Evolutionary conservation across 2,113 vertebrate genomes (phyloP), one percentile per base, ranked within the genome.

Genomic region (Verasper variegatus): DNA sequence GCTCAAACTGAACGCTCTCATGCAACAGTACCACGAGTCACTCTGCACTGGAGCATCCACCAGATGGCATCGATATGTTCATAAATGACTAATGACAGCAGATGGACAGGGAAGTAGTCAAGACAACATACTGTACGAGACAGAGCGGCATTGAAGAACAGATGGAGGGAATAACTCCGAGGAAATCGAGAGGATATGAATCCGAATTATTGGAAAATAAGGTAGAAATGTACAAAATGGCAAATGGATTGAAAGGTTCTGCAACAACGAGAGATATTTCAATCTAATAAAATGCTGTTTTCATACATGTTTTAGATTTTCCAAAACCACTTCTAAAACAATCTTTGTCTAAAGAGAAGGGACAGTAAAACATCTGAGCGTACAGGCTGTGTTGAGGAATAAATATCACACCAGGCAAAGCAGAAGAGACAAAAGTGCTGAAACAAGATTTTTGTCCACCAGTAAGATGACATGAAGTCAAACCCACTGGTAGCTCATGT

Each of bases 1-100:
- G 20, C 63, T 78, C 37, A 76, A 31, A 69, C 64, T 26, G 60
- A 67, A 65, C 20, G 81, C 74, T 72, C 58, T 62, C 52, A 47
- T 74, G 76, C 69, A 74, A 13, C 71, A 70, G 71, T 17, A 35
- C 55, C 49, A 72, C 80, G 75, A 80, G 71, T 90, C 81, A 84
- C 67, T 74, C 14, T 59, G 66, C 66, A 70, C 13, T 21, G 68
- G 66, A 79, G 71, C 58, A 15, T 86, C 89, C 82, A 76, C 73
- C 89, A 90, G 87, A 89, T 89, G 87, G 89, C 87, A 84, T 74
- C 68, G 78, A 81, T 81, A 82, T 86, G 88, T 88, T 87, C 84
- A 82, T 24, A 76, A 82, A 74, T 77, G 80, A 84, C 82, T 72
- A 75, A 83, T 68, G 3, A 14, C 69, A 65, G 78, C 88, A 89